Evolutionary conservation across 2,888 invertebrate genomes (phyloP).

Genomic region (Seira sanloemensis): DNA sequence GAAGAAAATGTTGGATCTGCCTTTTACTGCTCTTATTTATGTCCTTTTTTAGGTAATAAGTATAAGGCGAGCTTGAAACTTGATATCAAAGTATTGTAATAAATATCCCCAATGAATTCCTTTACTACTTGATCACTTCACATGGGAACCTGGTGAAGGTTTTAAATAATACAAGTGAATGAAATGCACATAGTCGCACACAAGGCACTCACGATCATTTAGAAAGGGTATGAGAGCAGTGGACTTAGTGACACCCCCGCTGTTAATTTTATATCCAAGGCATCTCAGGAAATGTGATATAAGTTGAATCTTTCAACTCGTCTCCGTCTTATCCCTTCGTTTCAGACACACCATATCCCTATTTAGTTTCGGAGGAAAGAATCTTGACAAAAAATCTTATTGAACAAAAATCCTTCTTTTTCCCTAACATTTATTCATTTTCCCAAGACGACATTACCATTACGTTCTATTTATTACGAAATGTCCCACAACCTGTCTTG

Average conservation of each 20-base stretch:
- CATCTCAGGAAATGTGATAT: conserved; percentile 73
- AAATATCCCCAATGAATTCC: not conserved
- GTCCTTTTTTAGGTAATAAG: not conserved
- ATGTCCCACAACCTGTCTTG: conserved; percentile 49
- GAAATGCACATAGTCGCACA: not conserved
- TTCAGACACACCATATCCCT: conserved; percentile 10
- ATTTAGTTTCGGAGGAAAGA: conserved; percentile 53
- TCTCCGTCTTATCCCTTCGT: not conserved
- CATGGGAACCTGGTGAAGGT: no score
- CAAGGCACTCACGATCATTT: not conserved
- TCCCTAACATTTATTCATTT: conserved; percentile 59
- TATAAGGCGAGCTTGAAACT: not conserved
- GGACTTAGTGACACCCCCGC: conserved; percentile 70
- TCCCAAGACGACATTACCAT: conserved; percentile 26
- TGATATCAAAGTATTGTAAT: not conserved
- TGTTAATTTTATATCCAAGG: conserved; percentile 73
- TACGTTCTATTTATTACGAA: conserved; percentile 23
- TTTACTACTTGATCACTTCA: not conserved
- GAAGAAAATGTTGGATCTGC: not conserved
- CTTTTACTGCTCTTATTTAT: not conserved
- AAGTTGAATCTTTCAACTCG: conserved; percentile 34
- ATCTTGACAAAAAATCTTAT: conserved; percentile 74
- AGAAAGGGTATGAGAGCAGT: not conserved
- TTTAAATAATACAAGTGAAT: not conserved
- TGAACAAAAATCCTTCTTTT: conserved; percentile 73